Percentiles rank a stretch among this genome's conserved stretches.
These are phyloP conservation scores for Silurus lanzhouensis DNA, from an alignment of 2,797 vertebrate genomes.

Conservation along the genomic window DNA sequence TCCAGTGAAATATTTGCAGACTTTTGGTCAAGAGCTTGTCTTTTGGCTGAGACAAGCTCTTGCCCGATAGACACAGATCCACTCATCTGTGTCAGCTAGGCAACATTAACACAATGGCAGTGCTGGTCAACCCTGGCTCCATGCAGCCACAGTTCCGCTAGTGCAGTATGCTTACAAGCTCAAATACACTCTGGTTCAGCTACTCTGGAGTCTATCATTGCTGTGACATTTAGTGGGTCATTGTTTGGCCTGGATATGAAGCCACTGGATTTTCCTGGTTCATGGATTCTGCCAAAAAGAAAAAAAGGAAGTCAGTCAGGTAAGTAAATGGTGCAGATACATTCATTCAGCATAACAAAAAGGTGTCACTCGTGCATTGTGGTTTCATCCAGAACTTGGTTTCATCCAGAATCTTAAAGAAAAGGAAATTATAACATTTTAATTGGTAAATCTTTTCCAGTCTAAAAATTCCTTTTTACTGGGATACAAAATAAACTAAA, in stretches of 20 bases:
- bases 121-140: background rate
- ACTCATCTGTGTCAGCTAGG: conserved; percentile 48
- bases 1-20: background rate
- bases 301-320: conserved; percentile 29
- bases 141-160: too few species aligned
- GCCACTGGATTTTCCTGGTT: conserved; percentile 30
- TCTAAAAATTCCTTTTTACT: background rate
- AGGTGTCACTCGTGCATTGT: background rate
- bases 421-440: background rate
- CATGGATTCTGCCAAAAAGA: conserved; percentile 45
- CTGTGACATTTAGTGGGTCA: background rate
- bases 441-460: background rate
- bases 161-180: background rate
- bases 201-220: conserved; percentile 3
- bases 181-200: background rate
- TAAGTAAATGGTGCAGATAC: background rate
- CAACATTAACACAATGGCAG: conserved; percentile 36
- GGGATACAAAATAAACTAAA: too few species aligned
- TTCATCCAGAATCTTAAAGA: background rate
- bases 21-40: background rate
- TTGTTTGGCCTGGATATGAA: conserved; percentile 13
- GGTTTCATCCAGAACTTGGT: background rate
- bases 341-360: background rate
- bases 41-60: conserved; percentile 1
- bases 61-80: conserved; percentile 38